Evolutionary conservation across 1,140 invertebrate species (phyloP).

Genomic region (Brachionus paranguensis): DNA sequence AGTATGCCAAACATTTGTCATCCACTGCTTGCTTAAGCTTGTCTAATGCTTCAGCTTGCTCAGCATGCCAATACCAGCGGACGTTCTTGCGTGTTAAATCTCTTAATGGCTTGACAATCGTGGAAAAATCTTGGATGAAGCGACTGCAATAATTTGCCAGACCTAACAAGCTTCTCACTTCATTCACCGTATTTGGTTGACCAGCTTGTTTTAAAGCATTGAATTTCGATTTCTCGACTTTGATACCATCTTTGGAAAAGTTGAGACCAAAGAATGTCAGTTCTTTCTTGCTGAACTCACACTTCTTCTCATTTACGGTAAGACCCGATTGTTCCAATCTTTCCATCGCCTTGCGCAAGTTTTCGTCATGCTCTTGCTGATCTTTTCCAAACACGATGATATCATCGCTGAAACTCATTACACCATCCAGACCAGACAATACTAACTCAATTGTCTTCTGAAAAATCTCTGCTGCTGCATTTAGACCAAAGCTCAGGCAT

Average conservation of each 20-base stretch:
- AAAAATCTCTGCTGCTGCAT: neutral
- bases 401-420: neutral
- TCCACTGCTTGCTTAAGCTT: neutral
- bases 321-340: neutral
- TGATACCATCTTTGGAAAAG: neutral
- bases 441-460: neutral
- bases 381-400: neutral
- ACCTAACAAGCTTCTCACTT: constrained; percentile 42
- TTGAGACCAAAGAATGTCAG: neutral
- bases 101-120: constrained; percentile 44
- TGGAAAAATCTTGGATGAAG: constrained; percentile 50
- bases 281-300: neutral
- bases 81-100: constrained; percentile 38
- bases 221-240: neutral
- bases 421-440: neutral
- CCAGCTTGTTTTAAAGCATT: neutral
- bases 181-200: neutral
- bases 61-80: constrained; percentile 6
- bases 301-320: neutral
- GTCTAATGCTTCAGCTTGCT: neutral
- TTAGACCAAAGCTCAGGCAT: neutral
- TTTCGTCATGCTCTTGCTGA: neutral
- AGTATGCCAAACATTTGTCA: neutral
- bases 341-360: neutral
- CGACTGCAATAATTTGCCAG: constrained; percentile 50